These are phyloP conservation scores for Ophioninae sp. DNA, from an alignment of 2,888 invertebrate genomes.

Conservation along the genomic window DNA sequence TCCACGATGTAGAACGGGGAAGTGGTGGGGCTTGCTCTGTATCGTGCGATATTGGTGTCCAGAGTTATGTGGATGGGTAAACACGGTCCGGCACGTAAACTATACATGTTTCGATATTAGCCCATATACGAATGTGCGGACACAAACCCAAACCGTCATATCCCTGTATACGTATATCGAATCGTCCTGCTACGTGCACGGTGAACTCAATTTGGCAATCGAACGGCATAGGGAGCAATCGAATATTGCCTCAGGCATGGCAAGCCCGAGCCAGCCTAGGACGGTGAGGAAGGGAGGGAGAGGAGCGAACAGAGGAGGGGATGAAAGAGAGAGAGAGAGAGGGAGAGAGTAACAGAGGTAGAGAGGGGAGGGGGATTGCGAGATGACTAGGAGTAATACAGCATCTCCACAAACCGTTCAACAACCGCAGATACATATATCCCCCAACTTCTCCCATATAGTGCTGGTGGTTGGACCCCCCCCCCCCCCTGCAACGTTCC, in stretches of 20 bases:
- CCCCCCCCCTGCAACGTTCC: background rate
- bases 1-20: conserved; percentile 5
- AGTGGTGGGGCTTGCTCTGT: background rate
- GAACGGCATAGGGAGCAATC: conserved; percentile 57
- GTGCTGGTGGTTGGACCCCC: conserved; percentile 17
- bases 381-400: conserved; percentile 51
- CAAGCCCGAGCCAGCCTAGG: conserved; percentile 28
- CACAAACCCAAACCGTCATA: background rate
- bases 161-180: conserved; percentile 12
- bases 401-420: conserved; percentile 66
- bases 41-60: conserved; percentile 25
- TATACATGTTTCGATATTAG: conserved; percentile 29
- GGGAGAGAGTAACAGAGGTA: conserved; percentile 20
- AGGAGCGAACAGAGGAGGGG: conserved; percentile 9
- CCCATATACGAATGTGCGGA: background rate
- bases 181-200: conserved; percentile 37
- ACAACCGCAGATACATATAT: conserved; percentile 59
- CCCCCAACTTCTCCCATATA: conserved; percentile 10
- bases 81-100: conserved; percentile 53
- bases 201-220: conserved; percentile 61
- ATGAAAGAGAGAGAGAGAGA: conserved; percentile 23
- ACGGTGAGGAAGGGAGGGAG: conserved; percentile 26
- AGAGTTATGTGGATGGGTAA: conserved; percentile 46
- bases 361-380: conserved; percentile 18
- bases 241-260: conserved; percentile 58